Base-by-base conservation (phyloP, 2,888 invertebrate species). In the Caenorhabditis sp. region DNA sequence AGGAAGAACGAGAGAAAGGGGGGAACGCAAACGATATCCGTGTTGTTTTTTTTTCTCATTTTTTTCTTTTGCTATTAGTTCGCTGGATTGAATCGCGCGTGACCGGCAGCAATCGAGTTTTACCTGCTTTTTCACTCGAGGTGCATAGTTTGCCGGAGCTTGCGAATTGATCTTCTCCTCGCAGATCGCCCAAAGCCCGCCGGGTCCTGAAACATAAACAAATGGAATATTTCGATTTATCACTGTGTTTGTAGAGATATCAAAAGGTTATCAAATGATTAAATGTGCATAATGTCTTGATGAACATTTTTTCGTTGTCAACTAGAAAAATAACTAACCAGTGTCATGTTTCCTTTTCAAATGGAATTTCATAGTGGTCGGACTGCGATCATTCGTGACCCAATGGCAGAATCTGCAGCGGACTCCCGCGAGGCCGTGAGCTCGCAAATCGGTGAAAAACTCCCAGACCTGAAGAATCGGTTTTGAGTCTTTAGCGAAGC, bases 361-460 rank as follows among this genome's bases (percentile, higher is more conserved):
- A 66, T 84, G 84, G 41, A 84, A 84, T 41, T 84, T 84, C 84
- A 84, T 84, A 11, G 84, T 84, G 5, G 84, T 84, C n/a, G 84
- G 84, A 61, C 83, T 83, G 9, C 84, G 59, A 43, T 84, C 84
- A 55, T 84, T 84, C 4, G 83, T 84, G 9, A 83, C 78, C 84
- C 84, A 84, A 37, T 83, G 83, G 43, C 84, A 84, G 50, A 84
- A 84, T 22, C 84, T 55, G 56, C 84, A 84, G 32, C 84, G 61
- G 8, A 84, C 84, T 5, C 84, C 84, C 1, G 84, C 81, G 17
- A 84, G 41, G 9, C 84, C 84, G 59, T 84, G 79, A 15, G 76
- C 58, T 15, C 84, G 74, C 2, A 84, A 72, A 63, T 84, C 84
- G n/a, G 83, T 83, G 81, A 84, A 84, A 59, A 84, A 84, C 46